Conservation (phyloP, 1,140 invertebrate species). For the Bombus consobrinus region DNA sequence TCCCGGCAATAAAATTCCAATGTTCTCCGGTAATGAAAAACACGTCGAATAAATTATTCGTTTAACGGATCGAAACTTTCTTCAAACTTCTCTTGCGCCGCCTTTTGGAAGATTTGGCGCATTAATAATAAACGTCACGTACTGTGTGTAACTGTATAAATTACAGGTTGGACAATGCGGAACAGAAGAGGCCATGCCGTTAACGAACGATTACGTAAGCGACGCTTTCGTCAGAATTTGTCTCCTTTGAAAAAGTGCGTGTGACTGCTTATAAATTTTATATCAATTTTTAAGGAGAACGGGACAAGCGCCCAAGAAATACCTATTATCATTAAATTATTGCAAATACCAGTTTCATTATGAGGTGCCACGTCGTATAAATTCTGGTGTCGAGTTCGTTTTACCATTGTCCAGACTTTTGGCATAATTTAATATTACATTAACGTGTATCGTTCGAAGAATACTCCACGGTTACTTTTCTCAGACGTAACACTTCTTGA, state of each 20-base stretch:
- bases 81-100: constrained; percentile 22
- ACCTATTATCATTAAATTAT: not conserved
- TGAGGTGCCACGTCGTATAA: too few relatives aligned
- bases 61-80: constrained; percentile 34
- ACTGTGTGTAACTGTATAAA: constrained; percentile 42
- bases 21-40: not conserved
- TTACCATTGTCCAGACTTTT: not conserved
- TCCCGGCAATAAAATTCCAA: too few relatives aligned
- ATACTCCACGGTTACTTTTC: not conserved
- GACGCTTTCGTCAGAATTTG: constrained; percentile 31
- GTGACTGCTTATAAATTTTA: not conserved
- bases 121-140: constrained; percentile 47
- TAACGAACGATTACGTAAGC: constrained; percentile 31
- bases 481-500: not conserved
- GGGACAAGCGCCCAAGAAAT: not conserved
- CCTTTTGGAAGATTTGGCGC: constrained; percentile 23
- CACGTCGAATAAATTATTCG: constrained; percentile 11
- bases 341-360: too few relatives aligned
- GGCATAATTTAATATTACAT: not conserved
- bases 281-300: not conserved
- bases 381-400: too few relatives aligned
- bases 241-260: not conserved
- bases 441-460: not conserved
- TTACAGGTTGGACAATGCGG: constrained; percentile 42
- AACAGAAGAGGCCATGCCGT: constrained; percentile 11